These are phyloP conservation scores for Amphipoea oculea DNA, from an alignment of 2,888 invertebrate species.

Conservation along the genomic window DNA sequence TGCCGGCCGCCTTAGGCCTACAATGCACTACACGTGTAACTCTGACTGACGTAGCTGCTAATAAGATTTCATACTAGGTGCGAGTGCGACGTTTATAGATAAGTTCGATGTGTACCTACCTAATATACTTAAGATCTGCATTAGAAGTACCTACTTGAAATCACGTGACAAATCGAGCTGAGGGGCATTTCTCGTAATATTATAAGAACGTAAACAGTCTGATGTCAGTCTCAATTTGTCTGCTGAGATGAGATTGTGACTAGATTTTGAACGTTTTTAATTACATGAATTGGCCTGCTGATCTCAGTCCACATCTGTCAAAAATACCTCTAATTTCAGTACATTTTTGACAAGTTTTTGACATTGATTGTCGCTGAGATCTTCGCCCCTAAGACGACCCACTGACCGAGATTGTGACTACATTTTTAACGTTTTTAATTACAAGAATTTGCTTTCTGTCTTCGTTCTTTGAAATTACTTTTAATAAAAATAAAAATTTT, in stretches of 20 bases:
- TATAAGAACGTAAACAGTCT: neutral
- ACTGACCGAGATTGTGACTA: neutral
- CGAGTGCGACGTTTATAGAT: neutral
- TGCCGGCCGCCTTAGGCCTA: slow-evolving; percentile 27
- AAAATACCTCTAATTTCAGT: too few species aligned
- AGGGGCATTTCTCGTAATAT: neutral
- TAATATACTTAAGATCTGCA: slow-evolving; percentile 16
- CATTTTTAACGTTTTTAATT: too few species aligned
- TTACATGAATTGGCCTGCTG: too few species aligned
- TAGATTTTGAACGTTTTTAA: neutral
- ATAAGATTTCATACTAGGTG: slow-evolving; percentile 10
- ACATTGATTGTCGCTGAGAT: neutral
- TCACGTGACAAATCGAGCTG: neutral
- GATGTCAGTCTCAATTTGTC: neutral
- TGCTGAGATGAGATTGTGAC: neutral
- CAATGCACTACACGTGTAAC: slow-evolving; percentile 24
- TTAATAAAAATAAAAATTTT: too few species aligned
- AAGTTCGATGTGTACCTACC: slow-evolving; percentile 13
- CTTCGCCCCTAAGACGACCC: too few species aligned
- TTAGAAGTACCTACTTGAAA: slow-evolving; percentile 10
- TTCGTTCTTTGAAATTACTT: neutral
- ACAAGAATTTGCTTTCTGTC: too few species aligned
- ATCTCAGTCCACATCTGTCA: too few species aligned
- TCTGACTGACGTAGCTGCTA: slow-evolving; percentile 20
- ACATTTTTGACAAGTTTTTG: neutral